phyloP scores from a whole-genome alignment of 2,797 vertebrate species.

The Myiotriccus ornatus region DNA sequence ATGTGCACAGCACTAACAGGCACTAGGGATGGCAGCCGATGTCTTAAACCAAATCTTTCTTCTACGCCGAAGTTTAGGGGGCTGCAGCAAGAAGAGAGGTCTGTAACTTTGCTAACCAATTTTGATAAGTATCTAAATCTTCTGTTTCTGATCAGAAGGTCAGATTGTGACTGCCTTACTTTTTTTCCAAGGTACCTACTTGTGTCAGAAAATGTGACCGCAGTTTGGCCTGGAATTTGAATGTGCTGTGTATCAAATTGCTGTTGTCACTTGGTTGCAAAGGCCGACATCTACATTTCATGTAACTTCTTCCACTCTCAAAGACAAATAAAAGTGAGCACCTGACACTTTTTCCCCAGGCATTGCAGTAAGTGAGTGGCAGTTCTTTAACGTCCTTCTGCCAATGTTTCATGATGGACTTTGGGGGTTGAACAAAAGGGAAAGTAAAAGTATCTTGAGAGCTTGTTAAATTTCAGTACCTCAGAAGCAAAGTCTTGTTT shows the following conservation, averaged over 20 bases:
- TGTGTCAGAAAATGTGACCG: constrained; percentile 30
- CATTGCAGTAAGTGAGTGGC: constrained; percentile 53
- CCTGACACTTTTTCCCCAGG: constrained; percentile 64
- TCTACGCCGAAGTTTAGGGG: neutral
- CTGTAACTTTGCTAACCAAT: constrained; percentile 51
- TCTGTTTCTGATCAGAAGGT: constrained; percentile 38
- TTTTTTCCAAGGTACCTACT: constrained; percentile 50
- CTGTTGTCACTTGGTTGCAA: constrained; percentile 54
- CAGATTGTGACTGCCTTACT: constrained; percentile 15
- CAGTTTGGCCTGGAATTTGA: constrained; percentile 58
- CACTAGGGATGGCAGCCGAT: neutral
- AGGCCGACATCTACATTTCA: constrained; percentile 69
- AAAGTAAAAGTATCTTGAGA: constrained; percentile 27
- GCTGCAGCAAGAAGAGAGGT: constrained; percentile 28
- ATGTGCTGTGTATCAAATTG: constrained; percentile 51
- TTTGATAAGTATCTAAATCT: constrained; percentile 6
- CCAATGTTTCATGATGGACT: constrained; percentile 45
- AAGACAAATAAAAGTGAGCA: constrained; percentile 72
- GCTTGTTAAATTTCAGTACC: constrained; percentile 26
- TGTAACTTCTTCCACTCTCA: constrained; percentile 62
- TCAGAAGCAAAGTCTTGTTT: constrained; percentile 34
- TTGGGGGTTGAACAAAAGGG: constrained; percentile 20
- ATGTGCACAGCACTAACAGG: constrained; percentile 1
- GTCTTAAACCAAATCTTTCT: constrained; percentile 44
- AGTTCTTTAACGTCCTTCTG: constrained; percentile 58